Conservation (phyloP, 2,797 vertebrate genomes). For the Florisuga fusca region DNA sequence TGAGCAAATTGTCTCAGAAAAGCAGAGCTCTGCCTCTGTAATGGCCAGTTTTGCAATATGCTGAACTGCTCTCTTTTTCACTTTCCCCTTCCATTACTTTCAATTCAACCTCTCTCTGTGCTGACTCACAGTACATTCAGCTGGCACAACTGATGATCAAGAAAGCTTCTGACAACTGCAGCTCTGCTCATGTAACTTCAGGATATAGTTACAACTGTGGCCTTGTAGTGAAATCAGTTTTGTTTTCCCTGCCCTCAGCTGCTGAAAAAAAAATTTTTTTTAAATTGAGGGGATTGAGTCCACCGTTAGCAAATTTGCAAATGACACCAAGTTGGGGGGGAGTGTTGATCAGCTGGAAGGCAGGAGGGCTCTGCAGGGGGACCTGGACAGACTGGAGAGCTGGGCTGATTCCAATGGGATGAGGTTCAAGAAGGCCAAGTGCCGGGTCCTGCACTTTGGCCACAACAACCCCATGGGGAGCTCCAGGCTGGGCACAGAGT, state of each 20-base stretch:
- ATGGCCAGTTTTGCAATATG: background rate
- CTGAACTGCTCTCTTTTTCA: background rate
- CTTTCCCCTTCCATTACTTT: background rate
- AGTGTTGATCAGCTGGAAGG: too few relatives aligned
- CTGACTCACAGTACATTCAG: background rate
- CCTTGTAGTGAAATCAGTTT: slow-evolving; percentile 1
- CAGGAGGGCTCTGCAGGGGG: too few relatives aligned
- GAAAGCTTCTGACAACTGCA: background rate
- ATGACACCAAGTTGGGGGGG: too few relatives aligned
- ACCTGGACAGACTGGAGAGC: too few relatives aligned
- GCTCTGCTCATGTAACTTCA: background rate
- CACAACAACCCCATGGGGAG: too few relatives aligned
- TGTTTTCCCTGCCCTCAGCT: background rate
- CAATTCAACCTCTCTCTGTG: background rate
- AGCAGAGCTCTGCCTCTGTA: background rate
- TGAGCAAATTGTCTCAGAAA: background rate
- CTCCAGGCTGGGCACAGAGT: too few relatives aligned
- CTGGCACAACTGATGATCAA: background rate
- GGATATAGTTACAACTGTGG: slow-evolving; percentile 11
- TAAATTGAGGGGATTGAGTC: too few relatives aligned
- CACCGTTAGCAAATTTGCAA: too few relatives aligned
- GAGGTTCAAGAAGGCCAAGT: too few relatives aligned
- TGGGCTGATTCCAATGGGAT: too few relatives aligned
- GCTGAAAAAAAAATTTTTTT: slow-evolving; percentile 1
- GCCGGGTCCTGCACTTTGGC: too few relatives aligned